Conservation (phyloP, 2,888 invertebrate species). For the Serripes groenlandicus region DNA sequence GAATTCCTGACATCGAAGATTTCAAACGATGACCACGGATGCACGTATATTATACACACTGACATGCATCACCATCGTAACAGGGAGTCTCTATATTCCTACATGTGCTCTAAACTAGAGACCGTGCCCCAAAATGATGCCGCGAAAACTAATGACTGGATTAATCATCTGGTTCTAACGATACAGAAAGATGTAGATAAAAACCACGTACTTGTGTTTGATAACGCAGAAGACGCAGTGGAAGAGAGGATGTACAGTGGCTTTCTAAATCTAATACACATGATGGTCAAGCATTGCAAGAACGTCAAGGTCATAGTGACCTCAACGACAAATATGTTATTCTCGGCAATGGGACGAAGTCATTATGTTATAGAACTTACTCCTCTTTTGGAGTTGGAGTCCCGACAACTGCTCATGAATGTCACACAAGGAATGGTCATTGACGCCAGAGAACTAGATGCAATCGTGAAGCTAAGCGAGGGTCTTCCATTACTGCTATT, state of each 20-base stretch:
- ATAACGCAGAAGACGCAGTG: slow-evolving; percentile 28
- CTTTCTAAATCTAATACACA: slow-evolving; percentile 1
- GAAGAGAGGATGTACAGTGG: slow-evolving; percentile 8
- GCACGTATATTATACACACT: background rate
- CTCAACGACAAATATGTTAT: background rate
- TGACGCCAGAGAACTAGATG: background rate
- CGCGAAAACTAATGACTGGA: background rate
- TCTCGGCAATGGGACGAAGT: background rate
- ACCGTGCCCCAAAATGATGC: background rate
- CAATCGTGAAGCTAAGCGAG: slow-evolving; percentile 19
- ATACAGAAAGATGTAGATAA: background rate
- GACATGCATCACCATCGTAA: slow-evolving; percentile 4
- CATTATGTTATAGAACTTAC: slow-evolving; percentile 10
- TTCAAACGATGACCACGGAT: background rate
- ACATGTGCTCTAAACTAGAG: background rate
- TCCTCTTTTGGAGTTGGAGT: background rate
- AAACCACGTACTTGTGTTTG: background rate
- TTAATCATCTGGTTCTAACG: background rate
- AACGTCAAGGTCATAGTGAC: slow-evolving; percentile 23
- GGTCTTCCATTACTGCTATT: slow-evolving; percentile 18
- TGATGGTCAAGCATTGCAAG: slow-evolving; percentile 11
- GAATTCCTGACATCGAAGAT: slow-evolving; percentile 3
- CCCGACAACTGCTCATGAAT: background rate
- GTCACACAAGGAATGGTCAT: background rate
- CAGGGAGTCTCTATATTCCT: slow-evolving; percentile 8